A percentile compares a stretch with the other conserved stretches of the same genome.
Conservation (phyloP, 1,140 invertebrate genomes). For the Formica selysi region DNA sequence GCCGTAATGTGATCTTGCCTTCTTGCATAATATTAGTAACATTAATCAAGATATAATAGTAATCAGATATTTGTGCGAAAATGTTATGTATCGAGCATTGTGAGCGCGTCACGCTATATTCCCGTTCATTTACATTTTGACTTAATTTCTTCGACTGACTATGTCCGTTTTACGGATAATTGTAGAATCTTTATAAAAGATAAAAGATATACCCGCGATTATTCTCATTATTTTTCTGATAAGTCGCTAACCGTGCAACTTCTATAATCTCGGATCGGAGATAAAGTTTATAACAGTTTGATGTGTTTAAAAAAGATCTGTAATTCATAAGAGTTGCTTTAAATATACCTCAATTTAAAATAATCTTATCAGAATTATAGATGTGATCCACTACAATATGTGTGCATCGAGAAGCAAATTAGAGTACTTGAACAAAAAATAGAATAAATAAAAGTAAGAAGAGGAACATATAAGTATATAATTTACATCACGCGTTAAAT, state of each 20-base stretch:
- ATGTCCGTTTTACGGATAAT: too few relatives aligned
- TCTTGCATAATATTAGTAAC: not conserved
- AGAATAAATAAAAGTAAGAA: not conserved
- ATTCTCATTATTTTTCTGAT: not conserved
- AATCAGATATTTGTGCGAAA: too few relatives aligned
- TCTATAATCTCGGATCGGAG: not conserved
- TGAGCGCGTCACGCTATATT: not conserved
- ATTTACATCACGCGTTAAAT: not conserved
- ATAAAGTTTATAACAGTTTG: not conserved
- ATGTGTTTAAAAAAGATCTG: not conserved
- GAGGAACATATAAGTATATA: not conserved
- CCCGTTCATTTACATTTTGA: too few relatives aligned
- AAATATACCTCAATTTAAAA: conserved; percentile 2
- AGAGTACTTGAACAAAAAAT: not conserved
- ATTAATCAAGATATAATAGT: not conserved
- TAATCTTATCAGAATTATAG: conserved; percentile 17
- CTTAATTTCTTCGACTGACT: too few relatives aligned
- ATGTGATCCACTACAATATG: not conserved
- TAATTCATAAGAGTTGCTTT: not conserved
- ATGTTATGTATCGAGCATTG: too few relatives aligned
- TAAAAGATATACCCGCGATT: not conserved
- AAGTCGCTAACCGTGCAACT: not conserved
- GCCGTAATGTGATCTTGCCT: too few relatives aligned
- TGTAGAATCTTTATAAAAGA: not conserved
- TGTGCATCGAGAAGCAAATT: not conserved